These are phyloP conservation scores for Apantesis nais DNA, from an alignment of 2,888 invertebrate species.

Conservation along the genomic window DNA sequence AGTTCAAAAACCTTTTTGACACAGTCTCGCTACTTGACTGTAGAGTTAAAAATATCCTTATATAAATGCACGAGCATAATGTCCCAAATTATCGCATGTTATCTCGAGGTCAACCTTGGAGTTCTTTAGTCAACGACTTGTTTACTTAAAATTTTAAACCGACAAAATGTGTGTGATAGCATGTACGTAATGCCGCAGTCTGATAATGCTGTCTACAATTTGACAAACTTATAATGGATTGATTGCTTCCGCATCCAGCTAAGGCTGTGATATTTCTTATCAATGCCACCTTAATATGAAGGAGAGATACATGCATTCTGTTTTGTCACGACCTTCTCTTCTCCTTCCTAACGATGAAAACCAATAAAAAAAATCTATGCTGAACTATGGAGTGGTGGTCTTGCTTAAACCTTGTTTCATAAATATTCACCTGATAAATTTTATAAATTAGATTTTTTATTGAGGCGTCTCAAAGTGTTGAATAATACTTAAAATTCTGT, in stretches of 20 bases:
- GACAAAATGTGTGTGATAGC: conserved; percentile 62
- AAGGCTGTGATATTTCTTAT: conserved; percentile 74
- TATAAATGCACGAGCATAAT: conserved; percentile 58
- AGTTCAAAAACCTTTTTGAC: conserved; percentile 29
- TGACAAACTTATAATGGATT: conserved; percentile 62
- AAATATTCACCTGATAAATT: too few relatives aligned
- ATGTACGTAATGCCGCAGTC: conserved; percentile 32
- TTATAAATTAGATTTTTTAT: too few relatives aligned
- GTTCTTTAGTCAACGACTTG: conserved; percentile 72
- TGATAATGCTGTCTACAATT: conserved; percentile 58
- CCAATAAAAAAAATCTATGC: neutral
- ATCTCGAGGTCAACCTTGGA: conserved; percentile 83
- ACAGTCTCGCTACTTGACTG: conserved; percentile 25
- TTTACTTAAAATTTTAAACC: conserved; percentile 67
- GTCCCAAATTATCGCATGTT: conserved; percentile 79
- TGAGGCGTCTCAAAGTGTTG: too few relatives aligned
- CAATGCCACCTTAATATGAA: conserved; percentile 66
- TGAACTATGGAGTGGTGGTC: neutral
- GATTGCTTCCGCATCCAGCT: conserved; percentile 74
- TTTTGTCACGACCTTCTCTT: conserved; percentile 67
- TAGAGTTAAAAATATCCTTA: conserved; percentile 59
- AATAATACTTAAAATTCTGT: too few relatives aligned
- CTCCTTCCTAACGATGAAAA: neutral
- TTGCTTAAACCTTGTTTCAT: too few relatives aligned
- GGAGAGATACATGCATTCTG: conserved; percentile 65